Evolutionary conservation across 2,113 vertebrate species (phyloP).

Genomic region (Balaeniceps rex): DNA sequence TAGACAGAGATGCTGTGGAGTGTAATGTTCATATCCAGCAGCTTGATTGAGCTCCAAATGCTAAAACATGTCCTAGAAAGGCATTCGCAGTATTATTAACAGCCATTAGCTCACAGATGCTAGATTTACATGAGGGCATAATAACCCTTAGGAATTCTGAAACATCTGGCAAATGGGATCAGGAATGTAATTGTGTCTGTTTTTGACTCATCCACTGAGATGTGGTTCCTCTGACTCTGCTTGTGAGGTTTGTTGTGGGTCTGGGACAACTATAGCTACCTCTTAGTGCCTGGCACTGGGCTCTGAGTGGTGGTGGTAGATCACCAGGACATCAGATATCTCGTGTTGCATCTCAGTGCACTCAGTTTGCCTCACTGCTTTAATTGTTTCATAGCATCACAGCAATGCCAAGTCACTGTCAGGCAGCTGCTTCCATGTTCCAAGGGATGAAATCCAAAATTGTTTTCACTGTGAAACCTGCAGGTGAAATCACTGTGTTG

Average conservation of each 20-base stretch:
- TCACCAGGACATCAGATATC: background rate
- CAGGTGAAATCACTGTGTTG: background rate
- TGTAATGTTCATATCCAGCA: constrained; percentile 25
- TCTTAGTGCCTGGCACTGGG: background rate
- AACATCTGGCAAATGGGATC: constrained; percentile 51
- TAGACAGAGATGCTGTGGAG: background rate
- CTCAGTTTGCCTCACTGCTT: background rate
- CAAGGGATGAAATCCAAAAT: background rate
- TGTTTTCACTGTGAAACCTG: background rate
- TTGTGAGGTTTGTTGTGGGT: background rate
- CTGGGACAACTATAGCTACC: background rate
- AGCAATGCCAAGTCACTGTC: background rate
- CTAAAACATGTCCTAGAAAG: constrained; percentile 40
- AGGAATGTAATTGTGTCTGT: background rate
- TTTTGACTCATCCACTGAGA: background rate
- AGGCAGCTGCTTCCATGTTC: background rate
- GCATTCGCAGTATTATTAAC: constrained; percentile 41
- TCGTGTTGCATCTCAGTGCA: background rate
- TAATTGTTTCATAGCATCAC: background rate
- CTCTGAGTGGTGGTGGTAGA: background rate
- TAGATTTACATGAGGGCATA: constrained; percentile 24
- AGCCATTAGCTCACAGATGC: constrained; percentile 39
- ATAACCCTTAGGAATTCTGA: constrained; percentile 7
- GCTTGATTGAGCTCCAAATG: constrained; percentile 22
- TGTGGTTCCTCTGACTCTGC: background rate